Base-by-base conservation (phyloP, 1,140 invertebrate genomes). In the Drosophila fuyamai region DNA sequence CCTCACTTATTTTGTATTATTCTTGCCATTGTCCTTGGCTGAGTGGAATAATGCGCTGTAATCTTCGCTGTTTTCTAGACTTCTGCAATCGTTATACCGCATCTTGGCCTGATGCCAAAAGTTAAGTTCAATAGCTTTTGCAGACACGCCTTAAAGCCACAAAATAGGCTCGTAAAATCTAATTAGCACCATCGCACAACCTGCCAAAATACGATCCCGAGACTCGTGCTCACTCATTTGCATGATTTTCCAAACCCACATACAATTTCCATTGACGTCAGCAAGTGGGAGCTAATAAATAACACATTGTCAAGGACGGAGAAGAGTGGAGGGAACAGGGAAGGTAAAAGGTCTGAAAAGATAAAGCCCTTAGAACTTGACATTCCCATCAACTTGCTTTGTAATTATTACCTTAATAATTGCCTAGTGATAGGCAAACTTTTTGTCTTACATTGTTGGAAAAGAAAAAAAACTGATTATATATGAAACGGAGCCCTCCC, bases 201-300 rank as follows among this genome's bases (percentile, higher is more conserved):
- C 40, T 57, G 51, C 51, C 60, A 65, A 80, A 80, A 50, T 55
- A 9, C 61, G 38, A 68, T 53, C 18, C 32, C 38, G 38, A 43
- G 38, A 23, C 59, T 36, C 8, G 58, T 8, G 46, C 27, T 53
- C 3, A 7, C 50, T 70, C 56, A 71, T 81, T 85, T 75, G 55
- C 74, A 85, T 86, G 67, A 78, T 63, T 66, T 74, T 60, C 47
- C 56, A 35, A 36, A 18, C 43, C 60, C 53, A 35, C 47, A 51
- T 56, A 10, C 41, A 36, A 65, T 53, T 66, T 53, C 55, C 61
- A 71, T 78, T 86, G 82, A 81, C 81, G 81, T 86, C 72, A 76
- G 47, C 38, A 7, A 58, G 40, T 16, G 35, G 61, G 12, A 54
- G 50, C 41, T 18, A 67, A 40, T 67, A 70, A 67, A 56, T 67